Evolutionary conservation across 2,113 vertebrate genomes (phyloP).

Genomic region (Macrotis lagotis): DNA sequence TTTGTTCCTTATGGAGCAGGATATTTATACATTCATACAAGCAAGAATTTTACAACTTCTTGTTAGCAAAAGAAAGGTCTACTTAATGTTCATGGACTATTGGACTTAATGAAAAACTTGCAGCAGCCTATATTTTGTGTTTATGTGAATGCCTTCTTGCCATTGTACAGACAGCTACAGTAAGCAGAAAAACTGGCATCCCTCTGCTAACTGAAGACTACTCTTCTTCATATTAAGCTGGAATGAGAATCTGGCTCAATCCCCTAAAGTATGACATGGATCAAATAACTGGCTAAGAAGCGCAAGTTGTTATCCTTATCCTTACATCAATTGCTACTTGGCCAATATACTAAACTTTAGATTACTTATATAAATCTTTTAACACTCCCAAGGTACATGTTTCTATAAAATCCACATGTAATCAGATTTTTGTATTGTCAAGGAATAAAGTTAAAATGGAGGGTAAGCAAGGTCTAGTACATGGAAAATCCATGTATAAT

Average conservation of each 20-base stretch:
- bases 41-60: constrained; percentile 47
- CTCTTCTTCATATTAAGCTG: background rate
- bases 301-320: constrained; percentile 21
- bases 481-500: background rate
- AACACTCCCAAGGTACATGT: background rate
- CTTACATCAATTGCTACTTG: background rate
- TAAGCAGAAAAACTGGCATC: background rate
- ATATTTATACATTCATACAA: constrained; percentile 41
- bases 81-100: background rate
- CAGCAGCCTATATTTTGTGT: background rate
- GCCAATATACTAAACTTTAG: constrained; percentile 25
- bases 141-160: constrained; percentile 28
- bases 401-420: constrained; percentile 50
- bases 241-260: background rate
- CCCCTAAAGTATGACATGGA: background rate
- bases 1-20: constrained; percentile 3
- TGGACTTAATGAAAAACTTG: constrained; percentile 24
- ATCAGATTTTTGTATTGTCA: constrained; percentile 36
- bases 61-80: constrained; percentile 8
- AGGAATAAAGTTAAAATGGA: constrained; percentile 21
- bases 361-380: constrained; percentile 40
- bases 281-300: background rate
- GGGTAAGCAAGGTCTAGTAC: background rate
- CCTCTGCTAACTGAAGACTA: background rate
- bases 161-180: background rate